Evolutionary conservation across 1,140 invertebrate genomes (phyloP).

Genomic region (Drosophila punjabiensis): DNA sequence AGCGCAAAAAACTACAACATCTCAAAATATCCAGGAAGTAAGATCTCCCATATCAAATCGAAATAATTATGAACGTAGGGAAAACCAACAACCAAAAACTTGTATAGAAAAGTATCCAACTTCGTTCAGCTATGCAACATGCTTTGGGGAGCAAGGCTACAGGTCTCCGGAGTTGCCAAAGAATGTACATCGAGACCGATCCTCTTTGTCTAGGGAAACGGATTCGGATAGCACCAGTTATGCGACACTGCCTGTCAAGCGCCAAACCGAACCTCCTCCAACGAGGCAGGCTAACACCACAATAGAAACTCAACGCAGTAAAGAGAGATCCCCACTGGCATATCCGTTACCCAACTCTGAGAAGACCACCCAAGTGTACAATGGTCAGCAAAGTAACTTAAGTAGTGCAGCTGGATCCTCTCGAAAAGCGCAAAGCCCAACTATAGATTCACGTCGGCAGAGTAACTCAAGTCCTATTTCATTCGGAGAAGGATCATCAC

Average conservation of each 20-base stretch:
- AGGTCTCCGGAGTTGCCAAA: neutral
- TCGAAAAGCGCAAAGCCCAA: neutral
- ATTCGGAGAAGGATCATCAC: neutral
- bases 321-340: neutral
- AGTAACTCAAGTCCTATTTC: neutral
- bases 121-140: neutral
- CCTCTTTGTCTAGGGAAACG: neutral
- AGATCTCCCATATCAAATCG: neutral
- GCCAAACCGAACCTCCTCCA: neutral
- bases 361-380: neutral
- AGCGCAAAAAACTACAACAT: neutral
- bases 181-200: too few relatives aligned
- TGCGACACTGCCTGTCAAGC: neutral
- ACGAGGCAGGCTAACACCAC: neutral
- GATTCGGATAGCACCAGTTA: neutral
- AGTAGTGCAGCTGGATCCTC: neutral
- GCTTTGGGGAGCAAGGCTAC: neutral
- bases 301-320: neutral
- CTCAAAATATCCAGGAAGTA: neutral
- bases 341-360: conserved; percentile 5
- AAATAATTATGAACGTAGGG: neutral
- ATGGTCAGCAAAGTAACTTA: neutral
- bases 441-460: neutral
- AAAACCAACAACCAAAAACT: neutral
- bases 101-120: neutral